These are phyloP conservation scores for Clitarchus hookeri DNA, from an alignment of 2,888 invertebrate species.

Conservation along the genomic window DNA sequence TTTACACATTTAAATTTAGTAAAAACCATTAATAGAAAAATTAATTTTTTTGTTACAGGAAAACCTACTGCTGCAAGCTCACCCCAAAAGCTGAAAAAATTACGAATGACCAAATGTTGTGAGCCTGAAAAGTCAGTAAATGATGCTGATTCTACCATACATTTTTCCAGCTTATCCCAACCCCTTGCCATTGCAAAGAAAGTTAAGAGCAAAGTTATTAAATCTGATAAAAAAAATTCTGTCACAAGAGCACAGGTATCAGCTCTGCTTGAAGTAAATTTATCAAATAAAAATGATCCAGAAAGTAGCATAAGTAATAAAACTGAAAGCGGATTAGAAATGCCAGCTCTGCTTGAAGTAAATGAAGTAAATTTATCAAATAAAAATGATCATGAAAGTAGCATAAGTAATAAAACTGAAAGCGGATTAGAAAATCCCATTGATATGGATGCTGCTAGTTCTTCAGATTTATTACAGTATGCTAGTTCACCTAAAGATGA, in stretches of 20 bases:
- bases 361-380: background rate
- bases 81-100: background rate
- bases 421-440: background rate
- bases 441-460: background rate
- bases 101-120: background rate
- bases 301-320: background rate
- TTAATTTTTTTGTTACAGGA: background rate
- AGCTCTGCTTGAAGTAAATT: background rate
- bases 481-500: background rate
- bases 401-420: background rate
- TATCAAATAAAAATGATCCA: background rate
- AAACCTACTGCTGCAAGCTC: background rate
- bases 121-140: background rate
- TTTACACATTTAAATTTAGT: background rate
- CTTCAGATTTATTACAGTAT: background rate
- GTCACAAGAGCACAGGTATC: background rate
- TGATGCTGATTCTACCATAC: background rate
- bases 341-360: background rate
- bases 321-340: background rate
- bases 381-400: background rate
- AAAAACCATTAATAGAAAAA: background rate
- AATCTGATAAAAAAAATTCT: background rate
- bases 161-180: background rate
- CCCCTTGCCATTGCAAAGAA: background rate
- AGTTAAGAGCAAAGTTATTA: background rate